Base-by-base conservation (phyloP, 2,888 invertebrate genomes). In the Ormyrus rosae region DNA sequence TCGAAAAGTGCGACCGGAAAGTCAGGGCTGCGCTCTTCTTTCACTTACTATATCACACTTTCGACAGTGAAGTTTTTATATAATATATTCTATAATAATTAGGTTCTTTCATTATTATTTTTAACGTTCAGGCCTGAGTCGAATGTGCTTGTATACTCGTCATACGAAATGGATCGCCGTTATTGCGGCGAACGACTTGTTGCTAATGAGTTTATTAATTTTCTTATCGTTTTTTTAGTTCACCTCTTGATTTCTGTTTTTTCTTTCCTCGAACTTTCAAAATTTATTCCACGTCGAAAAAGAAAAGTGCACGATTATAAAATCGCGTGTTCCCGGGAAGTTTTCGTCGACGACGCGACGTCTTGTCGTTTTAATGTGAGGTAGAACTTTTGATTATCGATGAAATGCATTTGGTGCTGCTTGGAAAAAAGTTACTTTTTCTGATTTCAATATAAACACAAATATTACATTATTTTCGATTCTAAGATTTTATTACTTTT, bases 311-410 rank as follows among this genome's bases (percentile, higher is more conserved):
- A 76, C 63, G 67, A 76, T 77, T 63, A 72, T 76, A 55, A 78
- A 70, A 80, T 85, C 86, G 83, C 83, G 65, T 83, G 82, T 79
- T 82, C 79, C 81, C 82, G 69, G 68, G 81, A 78, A 70, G 83
- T 84, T 83, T 83, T 84, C 84, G 83, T 82, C 81, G 81, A 81
- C 69, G 72, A 81, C 68, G 63, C 67, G 71, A 83, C 60, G 56
- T 72, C 70, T 81, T n/a, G 9, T 50, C 83, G 82, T 83, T 64
- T 10, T 8, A 13, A 11, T 65, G 83, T 83, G 84, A 85, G 84
- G 84, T 85, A 85, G 85, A 83, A 83, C 82, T 85, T 85, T 86
- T 85, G 84, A 87, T 86, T 84, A 83, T 84, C 81, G 75, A 81
- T 78, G 56, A 72, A 73, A 51, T 77, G 74, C 53, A 56, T 60